Conservation (phyloP, 1,140 invertebrate species). For the Homalodisca vitripennis region DNA sequence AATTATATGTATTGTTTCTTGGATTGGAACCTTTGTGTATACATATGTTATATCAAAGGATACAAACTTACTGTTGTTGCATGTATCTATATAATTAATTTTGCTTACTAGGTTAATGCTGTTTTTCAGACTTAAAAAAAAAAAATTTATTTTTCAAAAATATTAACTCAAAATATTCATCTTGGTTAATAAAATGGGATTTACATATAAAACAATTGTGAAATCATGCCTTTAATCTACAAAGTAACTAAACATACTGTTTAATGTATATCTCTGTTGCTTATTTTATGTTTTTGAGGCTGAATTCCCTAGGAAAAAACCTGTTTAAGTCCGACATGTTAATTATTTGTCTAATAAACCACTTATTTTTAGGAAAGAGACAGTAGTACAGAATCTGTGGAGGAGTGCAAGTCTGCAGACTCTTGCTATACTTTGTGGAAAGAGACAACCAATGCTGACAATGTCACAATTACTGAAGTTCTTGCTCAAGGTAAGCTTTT, state of each 20-base stretch:
- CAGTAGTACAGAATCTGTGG: not conserved
- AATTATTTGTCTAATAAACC: no score
- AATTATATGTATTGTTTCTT: no score
- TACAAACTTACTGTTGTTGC: no score
- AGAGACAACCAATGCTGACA: slow-evolving; percentile 45
- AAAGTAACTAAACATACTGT: not conserved
- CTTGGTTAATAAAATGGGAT: no score
- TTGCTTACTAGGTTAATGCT: not conserved
- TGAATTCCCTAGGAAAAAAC: not conserved
- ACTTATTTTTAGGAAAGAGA: not conserved
- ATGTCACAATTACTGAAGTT: slow-evolving; percentile 49
- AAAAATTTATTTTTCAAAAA: not conserved
- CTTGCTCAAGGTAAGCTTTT: slow-evolving; percentile 46
- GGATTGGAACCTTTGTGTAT: no score
- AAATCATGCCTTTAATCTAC: not conserved
- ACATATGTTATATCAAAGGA: no score
- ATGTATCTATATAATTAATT: not conserved
- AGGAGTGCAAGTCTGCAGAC: slow-evolving; percentile 2
- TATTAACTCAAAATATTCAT: not conserved
- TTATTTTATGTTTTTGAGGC: not conserved
- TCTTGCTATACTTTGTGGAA: slow-evolving; percentile 50
- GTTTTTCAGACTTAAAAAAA: not conserved
- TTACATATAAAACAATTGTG: not conserved
- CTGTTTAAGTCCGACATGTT: not conserved
- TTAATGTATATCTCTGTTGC: not conserved